A percentile compares a stretch with the other conserved stretches of the same genome.
phyloP scores from a whole-genome alignment of 2,113 vertebrate species.

The Camelus bactrianus region DNA sequence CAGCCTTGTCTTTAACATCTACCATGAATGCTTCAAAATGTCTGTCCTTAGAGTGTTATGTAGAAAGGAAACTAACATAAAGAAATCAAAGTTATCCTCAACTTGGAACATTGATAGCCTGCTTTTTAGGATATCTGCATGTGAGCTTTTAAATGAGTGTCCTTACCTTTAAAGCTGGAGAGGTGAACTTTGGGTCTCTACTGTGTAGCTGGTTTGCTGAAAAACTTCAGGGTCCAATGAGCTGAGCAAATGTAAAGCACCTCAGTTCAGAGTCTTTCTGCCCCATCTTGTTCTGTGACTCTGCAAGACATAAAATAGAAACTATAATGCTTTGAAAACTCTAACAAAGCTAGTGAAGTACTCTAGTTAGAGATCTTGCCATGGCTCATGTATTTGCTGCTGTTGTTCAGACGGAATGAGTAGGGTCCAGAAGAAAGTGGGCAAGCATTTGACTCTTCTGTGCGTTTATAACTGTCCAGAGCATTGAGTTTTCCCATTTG shows the following conservation, averaged over 20 bases:
- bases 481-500: slow-evolving; percentile 57
- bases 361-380: slow-evolving; percentile 63
- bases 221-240: neutral
- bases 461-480: slow-evolving; percentile 70
- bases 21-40: slow-evolving; percentile 45
- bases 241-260: neutral
- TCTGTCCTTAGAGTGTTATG: neutral
- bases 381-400: slow-evolving; percentile 64
- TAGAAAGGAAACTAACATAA: slow-evolving; percentile 24
- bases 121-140: slow-evolving; percentile 20
- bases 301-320: neutral
- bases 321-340: neutral
- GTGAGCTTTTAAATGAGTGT: slow-evolving; percentile 14
- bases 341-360: neutral
- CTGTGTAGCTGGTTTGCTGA: neutral
- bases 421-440: slow-evolving; percentile 79
- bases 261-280: neutral
- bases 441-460: slow-evolving; percentile 51
- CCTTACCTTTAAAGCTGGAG: neutral
- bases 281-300: neutral
- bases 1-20: neutral
- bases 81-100: slow-evolving; percentile 46
- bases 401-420: slow-evolving; percentile 72
- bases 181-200: neutral
- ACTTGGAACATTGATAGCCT: neutral